Base-by-base conservation (phyloP, 2,113 vertebrate genomes). In the Petrocephalus zakoni region DNA sequence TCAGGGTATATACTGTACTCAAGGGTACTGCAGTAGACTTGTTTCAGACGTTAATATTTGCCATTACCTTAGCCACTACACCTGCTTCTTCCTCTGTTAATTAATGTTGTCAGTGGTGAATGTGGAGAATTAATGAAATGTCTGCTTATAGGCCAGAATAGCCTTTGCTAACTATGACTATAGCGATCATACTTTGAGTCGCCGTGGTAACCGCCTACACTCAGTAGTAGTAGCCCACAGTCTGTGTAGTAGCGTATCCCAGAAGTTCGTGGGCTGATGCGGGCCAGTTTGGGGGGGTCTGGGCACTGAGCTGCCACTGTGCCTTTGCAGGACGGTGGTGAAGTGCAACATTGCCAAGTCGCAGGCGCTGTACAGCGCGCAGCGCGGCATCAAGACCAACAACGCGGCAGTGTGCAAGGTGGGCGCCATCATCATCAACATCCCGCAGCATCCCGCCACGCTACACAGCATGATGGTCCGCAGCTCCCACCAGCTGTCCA, bases 391-490 rank as follows among this genome's bases (percentile, higher is more conserved):
- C 92, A 98, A 96, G 90, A 99, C 98, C 68, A 99, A 98, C 93
- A 99, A 99, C 0, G 97, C 98, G 0, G 98, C 98, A 0, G 97
- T 99, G 88, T 96, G 99, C 90, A 99, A 98, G 94, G 98, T 99
- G 22, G 98, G 98, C 0, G 97, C 97, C 87, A 98, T 99, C 94
- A 97, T 98, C 92, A 99, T 99, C 94, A 99, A 99, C 94, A 99
- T 99, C 68, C 98, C 98, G 0, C 98, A 99, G 93, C 98, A 99
- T 91, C 98, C 98, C 0, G 98, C 98, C 84, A 99, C 98, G 0
- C 91, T 99, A 90, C 98, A 99, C 92, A 99, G 98, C 93, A 99
- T 99, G 98, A 99, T 99, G 98, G 98, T 99, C 88, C 97, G 98
- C 90, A 99, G 98, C 90, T 99, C 98, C 83, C 98, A 99, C 93